Percentiles rank a stretch among this genome's conserved stretches.
Conservation (phyloP, 1,140 invertebrate species). For the Cydia splendana region DNA sequence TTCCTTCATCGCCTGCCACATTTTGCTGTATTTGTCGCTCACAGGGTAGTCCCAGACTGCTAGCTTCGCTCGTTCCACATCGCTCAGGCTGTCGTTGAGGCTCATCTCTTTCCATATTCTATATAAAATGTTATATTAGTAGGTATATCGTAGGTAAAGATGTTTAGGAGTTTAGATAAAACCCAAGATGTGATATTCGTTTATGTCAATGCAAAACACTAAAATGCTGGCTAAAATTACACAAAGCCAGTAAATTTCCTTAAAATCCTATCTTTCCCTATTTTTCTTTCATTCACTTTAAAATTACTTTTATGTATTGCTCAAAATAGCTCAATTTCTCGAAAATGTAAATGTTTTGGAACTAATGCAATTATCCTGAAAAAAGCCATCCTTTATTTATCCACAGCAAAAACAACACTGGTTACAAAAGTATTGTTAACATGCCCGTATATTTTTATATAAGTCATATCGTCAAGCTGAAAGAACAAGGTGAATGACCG, state of each 20-base stretch:
- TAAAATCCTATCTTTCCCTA: no score
- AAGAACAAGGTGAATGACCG: slow-evolving; percentile 1
- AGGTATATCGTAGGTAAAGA: no score
- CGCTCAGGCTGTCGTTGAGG: slow-evolving; percentile 93
- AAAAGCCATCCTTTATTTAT: background rate
- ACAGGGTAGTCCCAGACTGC: slow-evolving; percentile 99
- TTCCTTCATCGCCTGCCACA: slow-evolving; percentile 98
- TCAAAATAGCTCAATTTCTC: no score
- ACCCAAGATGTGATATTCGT: no score
- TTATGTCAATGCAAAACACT: no score
- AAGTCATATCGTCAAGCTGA: slow-evolving; percentile 15
- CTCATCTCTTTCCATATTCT: slow-evolving; percentile 99
- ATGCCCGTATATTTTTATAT: background rate
- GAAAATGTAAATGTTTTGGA: no score
- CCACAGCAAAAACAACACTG: background rate
- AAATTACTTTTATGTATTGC: no score
- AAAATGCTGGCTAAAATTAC: no score
- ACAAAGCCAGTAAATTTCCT: no score
- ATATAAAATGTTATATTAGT: slow-evolving; percentile 33
- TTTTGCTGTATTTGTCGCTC: slow-evolving; percentile 98
- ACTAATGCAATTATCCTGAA: no score
- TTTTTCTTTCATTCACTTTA: no score
- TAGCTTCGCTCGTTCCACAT: slow-evolving; percentile 93
- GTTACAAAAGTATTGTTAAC: background rate
- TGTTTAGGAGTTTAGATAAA: no score